phyloP scores from a whole-genome alignment of 2,113 vertebrate genomes.

The Pelobates fuscus region DNA sequence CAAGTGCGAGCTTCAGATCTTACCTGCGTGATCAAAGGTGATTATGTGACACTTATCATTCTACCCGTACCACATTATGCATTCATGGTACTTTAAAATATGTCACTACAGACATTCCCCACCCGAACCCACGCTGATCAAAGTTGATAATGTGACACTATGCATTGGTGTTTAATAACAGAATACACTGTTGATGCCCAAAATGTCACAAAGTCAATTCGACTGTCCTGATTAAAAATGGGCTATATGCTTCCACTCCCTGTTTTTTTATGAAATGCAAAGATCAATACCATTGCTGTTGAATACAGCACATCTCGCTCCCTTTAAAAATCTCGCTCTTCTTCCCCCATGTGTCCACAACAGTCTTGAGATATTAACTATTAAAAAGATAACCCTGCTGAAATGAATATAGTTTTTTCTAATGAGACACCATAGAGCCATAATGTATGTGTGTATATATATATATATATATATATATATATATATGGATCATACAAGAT shows the following conservation, averaged over 20 bases:
- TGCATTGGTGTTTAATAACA: slow-evolving; percentile 41
- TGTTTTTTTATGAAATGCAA: slow-evolving; percentile 15
- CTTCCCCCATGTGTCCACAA: too few relatives aligned
- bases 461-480: too few relatives aligned
- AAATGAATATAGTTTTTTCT: too few relatives aligned
- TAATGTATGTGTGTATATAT: too few relatives aligned
- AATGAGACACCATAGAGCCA: too few relatives aligned
- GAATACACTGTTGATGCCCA: slow-evolving; percentile 34
- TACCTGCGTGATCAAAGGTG: slow-evolving; percentile 47
- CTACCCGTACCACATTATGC: slow-evolving; percentile 37
- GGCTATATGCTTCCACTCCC: slow-evolving; percentile 7
- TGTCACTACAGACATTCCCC: slow-evolving; percentile 39
- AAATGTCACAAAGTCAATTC: slow-evolving; percentile 42
- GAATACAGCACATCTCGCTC: neutral
- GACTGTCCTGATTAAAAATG: slow-evolving; percentile 31
- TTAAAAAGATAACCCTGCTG: too few relatives aligned
- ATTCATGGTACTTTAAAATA: slow-evolving; percentile 46
- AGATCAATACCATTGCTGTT: neutral
- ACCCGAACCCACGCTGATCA: slow-evolving; percentile 35
- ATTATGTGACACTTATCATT: slow-evolving; percentile 40
- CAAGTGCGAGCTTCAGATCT: slow-evolving; percentile 44
- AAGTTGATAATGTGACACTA: slow-evolving; percentile 40
- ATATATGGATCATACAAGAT: too few relatives aligned
- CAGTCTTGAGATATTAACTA: too few relatives aligned
- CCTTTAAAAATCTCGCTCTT: neutral